Evolutionary conservation across 2,113 vertebrate genomes (phyloP).

Genomic region (Apteryx owenii): DNA sequence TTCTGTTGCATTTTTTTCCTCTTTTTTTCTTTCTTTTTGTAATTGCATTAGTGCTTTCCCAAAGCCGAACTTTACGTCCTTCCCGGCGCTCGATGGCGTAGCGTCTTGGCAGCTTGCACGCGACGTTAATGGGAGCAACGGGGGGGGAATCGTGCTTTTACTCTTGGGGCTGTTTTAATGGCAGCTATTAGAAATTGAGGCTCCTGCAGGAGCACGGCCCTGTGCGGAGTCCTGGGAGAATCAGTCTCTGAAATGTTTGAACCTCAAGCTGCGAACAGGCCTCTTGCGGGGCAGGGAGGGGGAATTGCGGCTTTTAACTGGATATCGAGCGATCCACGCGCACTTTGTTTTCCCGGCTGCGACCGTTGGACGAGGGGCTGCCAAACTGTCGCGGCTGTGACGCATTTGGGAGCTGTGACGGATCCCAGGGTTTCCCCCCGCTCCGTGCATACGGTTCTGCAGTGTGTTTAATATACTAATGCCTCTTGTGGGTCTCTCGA

Average conservation of each 20-base stretch:
- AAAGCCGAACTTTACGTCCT: background rate
- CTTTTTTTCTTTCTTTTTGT: accelerated
- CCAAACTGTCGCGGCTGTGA: background rate
- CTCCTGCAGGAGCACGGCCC: background rate
- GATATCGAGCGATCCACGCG: accelerated
- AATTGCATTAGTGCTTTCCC: background rate
- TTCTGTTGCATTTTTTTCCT: accelerated
- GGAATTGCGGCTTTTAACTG: background rate
- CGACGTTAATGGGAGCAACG: accelerated
- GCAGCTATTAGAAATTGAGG: background rate
- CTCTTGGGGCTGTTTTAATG: background rate
- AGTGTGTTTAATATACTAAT: background rate
- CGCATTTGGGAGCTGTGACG: background rate
- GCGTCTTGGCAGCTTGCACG: accelerated
- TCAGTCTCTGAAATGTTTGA: background rate
- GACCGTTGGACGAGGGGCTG: accelerated
- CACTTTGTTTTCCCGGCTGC: background rate
- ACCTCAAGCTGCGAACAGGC: background rate
- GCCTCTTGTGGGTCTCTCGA: background rate
- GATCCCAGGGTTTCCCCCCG: background rate
- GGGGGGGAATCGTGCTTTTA: background rate
- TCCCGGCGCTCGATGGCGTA: accelerated
- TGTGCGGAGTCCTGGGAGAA: background rate
- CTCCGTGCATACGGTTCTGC: too few species aligned
- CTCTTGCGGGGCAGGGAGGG: background rate